Evolutionary conservation across 1,140 invertebrate species (phyloP).

Genomic region (Nautilus pompilius): DNA sequence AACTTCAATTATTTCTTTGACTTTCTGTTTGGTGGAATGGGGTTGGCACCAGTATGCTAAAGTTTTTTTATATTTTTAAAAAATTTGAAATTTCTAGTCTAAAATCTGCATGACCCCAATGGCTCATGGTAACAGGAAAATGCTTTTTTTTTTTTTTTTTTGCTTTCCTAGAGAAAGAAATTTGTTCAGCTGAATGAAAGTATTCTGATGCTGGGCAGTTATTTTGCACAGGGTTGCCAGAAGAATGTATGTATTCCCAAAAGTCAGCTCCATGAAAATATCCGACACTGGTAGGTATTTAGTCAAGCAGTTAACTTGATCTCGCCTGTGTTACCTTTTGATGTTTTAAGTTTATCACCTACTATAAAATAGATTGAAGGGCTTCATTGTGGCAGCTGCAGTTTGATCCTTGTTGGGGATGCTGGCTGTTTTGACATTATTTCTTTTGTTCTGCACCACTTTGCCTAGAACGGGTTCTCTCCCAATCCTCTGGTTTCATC

Average conservation of each 20-base stretch:
- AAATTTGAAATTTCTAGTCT: too few species aligned
- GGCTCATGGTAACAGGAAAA: too few species aligned
- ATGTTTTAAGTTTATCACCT: neutral
- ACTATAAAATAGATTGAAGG: neutral
- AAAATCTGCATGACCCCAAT: too few species aligned
- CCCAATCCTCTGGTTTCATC: too few species aligned
- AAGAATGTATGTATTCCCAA: slow-evolving; percentile 66
- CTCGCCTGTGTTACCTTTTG: neutral
- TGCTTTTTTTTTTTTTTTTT: slow-evolving; percentile 9
- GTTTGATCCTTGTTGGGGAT: too few species aligned
- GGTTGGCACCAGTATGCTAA: too few species aligned
- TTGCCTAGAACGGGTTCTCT: too few species aligned
- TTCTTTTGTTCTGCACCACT: too few species aligned
- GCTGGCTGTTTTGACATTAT: too few species aligned
- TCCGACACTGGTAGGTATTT: slow-evolving; percentile 71
- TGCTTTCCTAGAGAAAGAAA: slow-evolving; percentile 60
- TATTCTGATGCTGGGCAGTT: slow-evolving; percentile 77
- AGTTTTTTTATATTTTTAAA: too few species aligned
- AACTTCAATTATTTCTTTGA: too few species aligned
- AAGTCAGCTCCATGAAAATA: slow-evolving; percentile 66
- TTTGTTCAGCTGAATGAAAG: slow-evolving; percentile 84
- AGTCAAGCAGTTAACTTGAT: neutral
- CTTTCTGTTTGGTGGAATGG: too few species aligned
- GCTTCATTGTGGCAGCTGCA: neutral
- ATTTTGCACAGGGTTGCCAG: slow-evolving; percentile 76